These are phyloP conservation scores for Sorex fumeus DNA, from an alignment of 2,113 vertebrate genomes.

Conservation along the genomic window DNA sequence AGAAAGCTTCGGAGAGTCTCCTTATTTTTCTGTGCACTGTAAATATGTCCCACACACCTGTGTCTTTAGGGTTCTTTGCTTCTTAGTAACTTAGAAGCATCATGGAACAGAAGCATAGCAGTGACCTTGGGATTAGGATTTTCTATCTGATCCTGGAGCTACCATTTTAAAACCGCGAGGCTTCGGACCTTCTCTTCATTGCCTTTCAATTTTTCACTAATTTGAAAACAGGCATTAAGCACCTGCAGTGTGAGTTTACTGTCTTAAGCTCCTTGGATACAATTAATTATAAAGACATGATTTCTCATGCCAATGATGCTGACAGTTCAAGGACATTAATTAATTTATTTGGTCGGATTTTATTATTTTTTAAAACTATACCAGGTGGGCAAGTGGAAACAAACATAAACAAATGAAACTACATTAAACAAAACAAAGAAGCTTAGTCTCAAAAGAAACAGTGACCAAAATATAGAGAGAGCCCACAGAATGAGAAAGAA, in stretches of 20 bases:
- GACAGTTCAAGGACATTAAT: neutral
- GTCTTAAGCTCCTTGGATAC: no score
- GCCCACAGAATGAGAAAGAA: no score
- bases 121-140: neutral
- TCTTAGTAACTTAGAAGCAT: constrained; percentile 13
- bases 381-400: no score
- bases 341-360: no score
- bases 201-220: neutral
- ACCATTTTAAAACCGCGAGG: neutral
- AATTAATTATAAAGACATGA: neutral
- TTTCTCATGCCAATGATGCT: neutral
- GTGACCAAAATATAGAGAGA: no score
- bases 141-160: neutral
- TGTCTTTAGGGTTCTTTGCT: neutral
- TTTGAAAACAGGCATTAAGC: neutral
- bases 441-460: no score
- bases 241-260: no score
- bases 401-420: no score
- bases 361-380: no score
- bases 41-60: neutral
- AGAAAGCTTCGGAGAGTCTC: neutral
- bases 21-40: neutral
- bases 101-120: neutral
- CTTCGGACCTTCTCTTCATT: neutral
- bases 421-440: no score